Evolutionary conservation across 1,140 invertebrate genomes (phyloP).

Genomic region (Hycleus phaleratus): DNA sequence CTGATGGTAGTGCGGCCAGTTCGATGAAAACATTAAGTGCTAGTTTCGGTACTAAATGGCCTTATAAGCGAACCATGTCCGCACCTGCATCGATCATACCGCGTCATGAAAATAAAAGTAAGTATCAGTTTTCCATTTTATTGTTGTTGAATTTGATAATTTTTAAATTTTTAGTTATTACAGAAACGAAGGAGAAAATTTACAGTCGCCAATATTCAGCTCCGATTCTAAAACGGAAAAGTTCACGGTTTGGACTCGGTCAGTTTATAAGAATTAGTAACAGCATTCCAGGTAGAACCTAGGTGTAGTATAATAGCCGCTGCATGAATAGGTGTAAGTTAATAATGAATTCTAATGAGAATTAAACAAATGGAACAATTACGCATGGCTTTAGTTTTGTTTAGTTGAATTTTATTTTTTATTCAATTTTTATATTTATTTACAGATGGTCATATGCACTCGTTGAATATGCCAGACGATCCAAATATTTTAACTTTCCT

Average conservation of each 20-base stretch:
- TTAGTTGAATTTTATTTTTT: not conserved
- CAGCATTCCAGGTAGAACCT: constrained; percentile 55
- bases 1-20: constrained; percentile 50
- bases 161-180: constrained; percentile 15
- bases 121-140: not conserved
- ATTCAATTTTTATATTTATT: constrained; percentile 10
- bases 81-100: constrained; percentile 76
- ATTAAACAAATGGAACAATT: too few species aligned
- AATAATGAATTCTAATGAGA: not conserved
- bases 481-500: constrained; percentile 57
- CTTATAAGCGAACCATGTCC: constrained; percentile 90
- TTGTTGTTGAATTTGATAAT: not conserved
- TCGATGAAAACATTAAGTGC: constrained; percentile 76
- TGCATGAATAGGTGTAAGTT: constrained; percentile 31
- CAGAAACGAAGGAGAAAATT: constrained; percentile 77
- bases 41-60: constrained; percentile 88
- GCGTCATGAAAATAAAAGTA: constrained; percentile 70
- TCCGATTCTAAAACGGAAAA: constrained; percentile 83
- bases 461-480: constrained; percentile 64
- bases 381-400: not conserved
- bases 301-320: constrained; percentile 42
- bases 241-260: constrained; percentile 82
- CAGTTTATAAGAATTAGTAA: constrained; percentile 66
- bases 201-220: constrained; percentile 85
- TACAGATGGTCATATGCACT: constrained; percentile 71